Conservation (phyloP, 2,888 invertebrate species). For the Eupithecia tripunctaria region DNA sequence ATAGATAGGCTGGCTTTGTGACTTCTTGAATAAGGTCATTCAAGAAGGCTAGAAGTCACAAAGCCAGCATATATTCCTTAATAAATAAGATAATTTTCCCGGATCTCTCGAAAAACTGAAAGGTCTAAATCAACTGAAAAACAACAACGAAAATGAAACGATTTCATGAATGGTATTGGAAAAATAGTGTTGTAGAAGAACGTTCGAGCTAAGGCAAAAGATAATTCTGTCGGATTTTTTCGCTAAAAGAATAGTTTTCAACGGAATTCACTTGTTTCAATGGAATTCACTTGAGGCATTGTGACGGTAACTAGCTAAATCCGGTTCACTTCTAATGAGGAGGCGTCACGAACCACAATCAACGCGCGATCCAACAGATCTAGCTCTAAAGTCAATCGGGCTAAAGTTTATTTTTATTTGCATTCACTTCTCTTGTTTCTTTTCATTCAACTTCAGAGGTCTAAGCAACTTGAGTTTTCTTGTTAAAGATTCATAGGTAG, state of each 20-base stretch:
- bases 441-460: slow-evolving; percentile 9
- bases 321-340: slow-evolving; percentile 74
- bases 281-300: slow-evolving; percentile 66
- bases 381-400: slow-evolving; percentile 30
- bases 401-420: slow-evolving; percentile 38
- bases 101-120: not conserved
- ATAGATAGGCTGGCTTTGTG: not conserved
- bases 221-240: slow-evolving; percentile 49
- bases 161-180: not conserved
- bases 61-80: no score
- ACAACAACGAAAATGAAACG: not conserved
- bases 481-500: not conserved
- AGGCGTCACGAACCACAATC: slow-evolving; percentile 62
- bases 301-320: slow-evolving; percentile 66
- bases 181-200: not conserved
- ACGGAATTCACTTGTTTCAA: slow-evolving; percentile 43
- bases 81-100: not conserved
- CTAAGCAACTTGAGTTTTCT: slow-evolving; percentile 1
- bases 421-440: slow-evolving; percentile 18
- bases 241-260: slow-evolving; percentile 61
- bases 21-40: not conserved
- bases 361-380: slow-evolving; percentile 42
- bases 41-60: no score
- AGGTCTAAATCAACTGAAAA: not conserved
- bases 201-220: not conserved